Evolutionary conservation across 2,113 vertebrate genomes (phyloP), one percentile per base, ranked within the genome.

Genomic region (Pachycephala philippinensis): DNA sequence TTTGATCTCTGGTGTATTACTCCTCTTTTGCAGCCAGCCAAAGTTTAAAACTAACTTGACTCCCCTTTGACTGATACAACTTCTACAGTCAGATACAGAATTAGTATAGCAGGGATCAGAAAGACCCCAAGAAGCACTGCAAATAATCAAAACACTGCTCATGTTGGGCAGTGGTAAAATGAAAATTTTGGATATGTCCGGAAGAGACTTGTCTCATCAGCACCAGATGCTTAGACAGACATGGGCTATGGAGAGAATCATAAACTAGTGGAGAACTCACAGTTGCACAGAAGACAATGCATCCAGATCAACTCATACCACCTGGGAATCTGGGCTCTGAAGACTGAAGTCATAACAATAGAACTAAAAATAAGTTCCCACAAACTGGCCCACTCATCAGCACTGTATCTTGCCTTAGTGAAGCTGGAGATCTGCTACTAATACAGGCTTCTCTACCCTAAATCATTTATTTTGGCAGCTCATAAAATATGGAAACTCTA

Each of bases 1-100:
- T 97, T 97, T 97, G 97, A 98, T 98, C 97, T 97, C 96, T 97
- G 66, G 93, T 94, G 97, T 95, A 96, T 97, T 97, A 94, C 94
- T 97, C 96, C 75, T 89, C 74, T 97, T 97, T 95, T 97, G 92
- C 87, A 97, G 97, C 82, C 96, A 98, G 97, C 94, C 97, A 97
- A 98, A 97, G 89, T 96, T 97, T 95, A 98, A 98, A 97, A 95
- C 80, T 97, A 97, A 96, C 95, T 97, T 83, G 76, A 95, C 69
- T 96, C 79, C 82, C 84, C 40, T 97, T 97, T 95, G 97, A 89
- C 90, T 96, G 95, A 95, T 97, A 94, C 77, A 96, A 93, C 42
- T 97, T 96, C 87, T 97, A 89, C 94, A 97, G 93, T 94, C 66
- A 95, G 53, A 94, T 94, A 52, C 17, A 79, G 84, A 87, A 71